Conservation (phyloP, 2,113 vertebrate species). For the Plotosus lineatus region DNA sequence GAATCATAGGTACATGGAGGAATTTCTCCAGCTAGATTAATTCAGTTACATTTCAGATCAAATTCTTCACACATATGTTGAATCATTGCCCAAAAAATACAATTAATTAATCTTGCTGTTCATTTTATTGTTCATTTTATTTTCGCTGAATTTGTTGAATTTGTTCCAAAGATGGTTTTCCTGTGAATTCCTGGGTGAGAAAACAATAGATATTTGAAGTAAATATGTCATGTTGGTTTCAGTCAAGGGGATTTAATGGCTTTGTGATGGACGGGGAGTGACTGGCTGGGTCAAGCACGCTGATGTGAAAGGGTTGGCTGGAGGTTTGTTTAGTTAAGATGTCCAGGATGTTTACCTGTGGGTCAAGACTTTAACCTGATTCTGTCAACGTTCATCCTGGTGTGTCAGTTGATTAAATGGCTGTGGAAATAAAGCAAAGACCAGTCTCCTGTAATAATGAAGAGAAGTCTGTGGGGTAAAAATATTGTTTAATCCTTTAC, state of each 20-base stretch:
- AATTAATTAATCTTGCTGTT: not conserved
- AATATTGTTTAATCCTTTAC: not conserved
- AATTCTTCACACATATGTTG: conserved; percentile 9
- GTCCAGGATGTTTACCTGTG: conserved; percentile 37
- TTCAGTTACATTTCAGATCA: not conserved
- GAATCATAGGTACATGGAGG: conserved; percentile 52
- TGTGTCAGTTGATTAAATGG: not conserved
- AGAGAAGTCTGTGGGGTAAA: not conserved
- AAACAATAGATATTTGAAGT: not conserved
- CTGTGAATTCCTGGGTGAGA: not conserved
- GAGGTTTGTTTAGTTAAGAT: conserved; percentile 39
- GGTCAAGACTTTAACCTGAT: conserved; percentile 38
- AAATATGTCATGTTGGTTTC: not conserved
- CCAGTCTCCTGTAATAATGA: not conserved
- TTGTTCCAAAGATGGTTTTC: not conserved
- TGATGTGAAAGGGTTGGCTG: not conserved
- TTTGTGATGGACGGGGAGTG: conserved; percentile 19
- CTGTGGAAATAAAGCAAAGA: not conserved
- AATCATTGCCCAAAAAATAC: not conserved
- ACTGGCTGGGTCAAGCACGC: conserved; percentile 1
- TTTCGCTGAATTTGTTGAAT: not conserved
- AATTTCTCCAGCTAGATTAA: conserved; percentile 24
- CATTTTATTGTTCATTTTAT: too few species aligned
- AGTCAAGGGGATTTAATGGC: not conserved
- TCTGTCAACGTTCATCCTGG: conserved; percentile 18